Conservation (phyloP, 2,797 vertebrate species). For the Ceyx erithaca region DNA sequence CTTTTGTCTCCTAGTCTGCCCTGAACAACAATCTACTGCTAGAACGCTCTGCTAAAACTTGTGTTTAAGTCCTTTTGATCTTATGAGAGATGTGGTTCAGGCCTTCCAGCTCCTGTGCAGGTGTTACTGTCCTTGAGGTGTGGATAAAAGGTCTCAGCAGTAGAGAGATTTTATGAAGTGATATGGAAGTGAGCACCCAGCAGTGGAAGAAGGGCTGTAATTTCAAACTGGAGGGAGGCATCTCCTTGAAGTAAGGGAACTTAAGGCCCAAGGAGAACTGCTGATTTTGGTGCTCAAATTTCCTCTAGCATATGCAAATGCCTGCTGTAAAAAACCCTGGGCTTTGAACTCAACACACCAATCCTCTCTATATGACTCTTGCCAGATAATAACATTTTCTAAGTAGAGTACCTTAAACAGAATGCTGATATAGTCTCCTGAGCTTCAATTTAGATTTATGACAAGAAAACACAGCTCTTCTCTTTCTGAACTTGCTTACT, state of each 20-base stretch:
- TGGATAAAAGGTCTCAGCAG: background rate
- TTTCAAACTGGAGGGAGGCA: background rate
- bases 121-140: background rate
- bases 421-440: background rate
- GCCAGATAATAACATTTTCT: background rate
- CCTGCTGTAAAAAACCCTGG: background rate
- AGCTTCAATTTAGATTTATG: slow-evolving; percentile 4
- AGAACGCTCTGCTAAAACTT: background rate
- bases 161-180: background rate
- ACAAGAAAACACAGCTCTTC: background rate
- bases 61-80: background rate
- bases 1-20: background rate
- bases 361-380: background rate
- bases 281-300: background rate
- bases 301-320: background rate
- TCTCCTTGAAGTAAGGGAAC: background rate
- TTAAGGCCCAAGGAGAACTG: background rate
- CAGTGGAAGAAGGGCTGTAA: background rate
- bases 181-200: background rate
- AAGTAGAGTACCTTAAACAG: background rate
- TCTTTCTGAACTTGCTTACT: background rate
- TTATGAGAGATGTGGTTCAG: background rate
- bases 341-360: background rate
- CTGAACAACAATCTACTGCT: background rate
- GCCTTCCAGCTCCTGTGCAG: background rate